Evolutionary conservation across 2,888 invertebrate genomes (phyloP), one percentile per base, ranked within the genome.

Genomic region (Zonitis immaculata): DNA sequence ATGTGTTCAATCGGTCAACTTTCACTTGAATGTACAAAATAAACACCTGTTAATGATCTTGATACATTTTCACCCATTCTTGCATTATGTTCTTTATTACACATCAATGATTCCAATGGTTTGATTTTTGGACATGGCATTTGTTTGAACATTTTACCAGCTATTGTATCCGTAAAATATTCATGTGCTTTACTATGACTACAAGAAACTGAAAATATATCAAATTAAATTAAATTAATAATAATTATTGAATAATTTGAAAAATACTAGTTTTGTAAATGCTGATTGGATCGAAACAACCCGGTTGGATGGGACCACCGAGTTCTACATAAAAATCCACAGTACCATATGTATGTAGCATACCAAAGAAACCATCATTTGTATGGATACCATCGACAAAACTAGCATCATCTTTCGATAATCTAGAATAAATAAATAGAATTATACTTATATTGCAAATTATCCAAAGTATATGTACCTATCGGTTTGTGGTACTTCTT

Each of bases 341-440:
- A 6, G 58, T 44, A 3, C 52, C 66, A 39, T 57, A 56, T 1
- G 58, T 43, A 14, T 42, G 47, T 7, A 52, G 32, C 42, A 64
- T 61, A 7, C 66, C 66, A 6, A 65, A 49, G 48, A 66, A 66
- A 22, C 66, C 66, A 49, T 49, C 57, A 46, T 65, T 64, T 4
- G 66, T 65, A 30, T 65, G 66, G 18, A 66, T 59, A 8, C 55
- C 52, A 45, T 66, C 66, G 7, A 66, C 63, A 39, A 52, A 63
- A 9, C 46, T 42, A 5, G 65, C 66, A 47, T 64, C 64, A 9
- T 53, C 51, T 16, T 47, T 43, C 26, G 52, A 48, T 25, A 66
- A 25, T 47, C 64, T 56, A 5, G 47, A 42, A 28, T 26, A 6
- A 26, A 6, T 6, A 7, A 28, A 4, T n/a, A n/a, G n/a, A n/a